A percentile compares a stretch with the other conserved stretches of the same genome.
phyloP scores from a whole-genome alignment of 2,888 invertebrate genomes.

The Tetramorium bicarinatum region DNA sequence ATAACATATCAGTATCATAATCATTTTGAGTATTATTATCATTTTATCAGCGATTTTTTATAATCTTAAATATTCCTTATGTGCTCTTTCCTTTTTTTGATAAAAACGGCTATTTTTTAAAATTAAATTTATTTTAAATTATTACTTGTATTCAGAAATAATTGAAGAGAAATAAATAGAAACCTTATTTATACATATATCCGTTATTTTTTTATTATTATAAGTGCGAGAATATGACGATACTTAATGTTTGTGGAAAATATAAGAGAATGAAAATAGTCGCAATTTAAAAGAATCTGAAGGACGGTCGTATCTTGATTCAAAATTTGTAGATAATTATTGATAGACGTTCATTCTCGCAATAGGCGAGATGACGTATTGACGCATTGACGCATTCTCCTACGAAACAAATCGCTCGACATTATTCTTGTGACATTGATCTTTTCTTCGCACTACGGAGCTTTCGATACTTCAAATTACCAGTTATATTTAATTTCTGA shows the following conservation, averaged over 20 bases:
- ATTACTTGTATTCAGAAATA: not conserved
- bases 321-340: conserved; percentile 6
- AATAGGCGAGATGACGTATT: not conserved
- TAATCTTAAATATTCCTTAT: not conserved
- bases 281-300: not conserved
- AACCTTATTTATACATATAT: not conserved
- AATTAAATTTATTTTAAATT: not conserved
- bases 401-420: not conserved
- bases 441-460: not conserved
- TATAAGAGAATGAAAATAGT: not conserved
- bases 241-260: not conserved
- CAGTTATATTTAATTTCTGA: not conserved
- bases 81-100: not conserved
- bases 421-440: not conserved
- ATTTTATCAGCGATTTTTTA: not conserved
- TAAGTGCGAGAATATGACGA: not conserved
- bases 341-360: not conserved
- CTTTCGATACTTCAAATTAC: not conserved
- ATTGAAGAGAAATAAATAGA: not conserved
- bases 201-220: not conserved
- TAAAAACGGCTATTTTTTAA: not conserved
- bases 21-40: not conserved
- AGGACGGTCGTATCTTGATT: not conserved
- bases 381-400: not conserved
- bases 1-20: not conserved